phyloP scores from a whole-genome alignment of 2,113 vertebrate genomes.

The Willisornis vidua region DNA sequence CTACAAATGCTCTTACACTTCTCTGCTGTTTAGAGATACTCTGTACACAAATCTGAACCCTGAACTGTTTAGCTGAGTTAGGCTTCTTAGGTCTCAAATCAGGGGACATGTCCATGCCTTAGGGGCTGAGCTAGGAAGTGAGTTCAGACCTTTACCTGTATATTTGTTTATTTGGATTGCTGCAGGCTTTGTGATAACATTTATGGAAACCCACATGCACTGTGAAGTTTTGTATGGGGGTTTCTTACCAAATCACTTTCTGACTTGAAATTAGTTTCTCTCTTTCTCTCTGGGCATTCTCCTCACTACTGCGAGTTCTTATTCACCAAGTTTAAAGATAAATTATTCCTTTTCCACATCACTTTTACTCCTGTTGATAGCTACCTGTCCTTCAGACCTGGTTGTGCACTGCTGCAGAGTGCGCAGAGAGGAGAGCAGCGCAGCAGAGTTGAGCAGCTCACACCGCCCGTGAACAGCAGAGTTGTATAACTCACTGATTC shows the following conservation, averaged over 20 bases:
- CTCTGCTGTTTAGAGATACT: background rate
- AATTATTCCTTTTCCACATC: background rate
- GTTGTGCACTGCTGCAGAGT: background rate
- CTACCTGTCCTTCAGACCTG: background rate
- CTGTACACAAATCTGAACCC: background rate
- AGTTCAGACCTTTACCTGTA: background rate
- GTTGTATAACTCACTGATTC: slow-evolving; percentile 16
- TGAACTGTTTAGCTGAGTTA: background rate
- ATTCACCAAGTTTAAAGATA: background rate
- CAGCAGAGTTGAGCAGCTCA: background rate
- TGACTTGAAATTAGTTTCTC: background rate
- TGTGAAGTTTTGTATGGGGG: background rate
- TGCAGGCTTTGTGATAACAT: background rate
- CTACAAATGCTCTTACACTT: background rate
- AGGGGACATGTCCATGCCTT: fast-evolving
- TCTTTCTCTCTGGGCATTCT: background rate
- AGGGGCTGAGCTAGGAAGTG: background rate
- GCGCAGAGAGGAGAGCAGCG: background rate
- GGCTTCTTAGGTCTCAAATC: background rate
- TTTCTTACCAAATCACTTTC: background rate
- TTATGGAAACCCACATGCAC: background rate
- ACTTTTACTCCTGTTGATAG: background rate
- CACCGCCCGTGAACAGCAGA: background rate
- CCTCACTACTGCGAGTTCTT: background rate
- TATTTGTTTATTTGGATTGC: background rate